Evolutionary conservation across 1,140 invertebrate species (phyloP).

Genomic region (Drosophila virilis): DNA sequence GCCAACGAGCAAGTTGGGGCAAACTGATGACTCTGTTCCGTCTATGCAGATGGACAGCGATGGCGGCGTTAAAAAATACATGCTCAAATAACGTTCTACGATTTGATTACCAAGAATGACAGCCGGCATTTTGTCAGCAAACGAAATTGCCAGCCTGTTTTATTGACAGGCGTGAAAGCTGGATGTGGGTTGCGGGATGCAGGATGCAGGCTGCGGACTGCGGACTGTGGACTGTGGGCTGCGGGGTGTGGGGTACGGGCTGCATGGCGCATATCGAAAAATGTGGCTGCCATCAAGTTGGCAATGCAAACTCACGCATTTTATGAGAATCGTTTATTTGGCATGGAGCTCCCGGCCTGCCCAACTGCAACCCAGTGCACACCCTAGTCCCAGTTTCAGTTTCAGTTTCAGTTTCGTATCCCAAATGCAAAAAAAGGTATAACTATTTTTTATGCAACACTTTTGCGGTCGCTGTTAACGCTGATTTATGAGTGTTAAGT

Average conservation of each 20-base stretch:
- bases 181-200: neutral
- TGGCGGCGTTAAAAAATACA: constrained; percentile 45
- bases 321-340: constrained; percentile 74
- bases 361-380: constrained; percentile 15
- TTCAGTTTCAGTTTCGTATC: constrained; percentile 11
- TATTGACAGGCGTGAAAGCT: constrained; percentile 26
- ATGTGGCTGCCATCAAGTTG: constrained; percentile 61
- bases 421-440: constrained; percentile 47
- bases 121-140: constrained; percentile 53
- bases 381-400: constrained; percentile 13
- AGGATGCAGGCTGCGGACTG: neutral
- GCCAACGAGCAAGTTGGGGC: neutral
- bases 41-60: constrained; percentile 52
- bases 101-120: constrained; percentile 74
- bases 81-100: constrained; percentile 65
- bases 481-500: constrained; percentile 81
- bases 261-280: constrained; percentile 30
- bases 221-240: neutral
- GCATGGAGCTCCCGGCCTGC: constrained; percentile 52
- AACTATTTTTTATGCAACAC: constrained; percentile 78
- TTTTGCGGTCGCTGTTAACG: constrained; percentile 79
- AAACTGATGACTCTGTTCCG: constrained; percentile 50
- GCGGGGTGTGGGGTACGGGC: neutral
- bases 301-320: constrained; percentile 67
- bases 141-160: constrained; percentile 32